Conservation (phyloP, 2,113 vertebrate species). For the Coregonus clupeaformis region DNA sequence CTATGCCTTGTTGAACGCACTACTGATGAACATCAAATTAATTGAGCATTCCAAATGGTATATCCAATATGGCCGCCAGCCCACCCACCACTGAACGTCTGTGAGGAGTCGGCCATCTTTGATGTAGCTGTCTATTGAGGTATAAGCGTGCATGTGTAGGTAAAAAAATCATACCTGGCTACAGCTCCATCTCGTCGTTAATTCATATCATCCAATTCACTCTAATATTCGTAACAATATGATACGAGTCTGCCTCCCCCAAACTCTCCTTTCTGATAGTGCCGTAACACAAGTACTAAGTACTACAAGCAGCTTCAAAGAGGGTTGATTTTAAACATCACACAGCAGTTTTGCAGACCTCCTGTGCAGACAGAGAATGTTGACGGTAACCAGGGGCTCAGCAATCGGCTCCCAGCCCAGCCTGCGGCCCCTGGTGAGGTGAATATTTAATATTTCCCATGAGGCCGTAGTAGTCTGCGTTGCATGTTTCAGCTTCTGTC, state of each 20-base stretch:
- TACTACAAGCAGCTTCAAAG: neutral
- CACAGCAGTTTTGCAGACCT: neutral
- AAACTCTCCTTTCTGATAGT: constrained; percentile 8
- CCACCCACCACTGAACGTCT: too few relatives aligned
- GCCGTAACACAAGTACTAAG: neutral
- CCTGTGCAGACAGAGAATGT: constrained; percentile 15
- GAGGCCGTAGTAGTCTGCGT: neutral
- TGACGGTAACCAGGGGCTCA: constrained; percentile 1
- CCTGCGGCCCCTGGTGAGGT: neutral
- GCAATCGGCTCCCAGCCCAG: neutral
- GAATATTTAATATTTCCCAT: constrained; percentile 9
- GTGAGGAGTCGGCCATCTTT: too few relatives aligned
- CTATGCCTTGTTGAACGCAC: too few relatives aligned
- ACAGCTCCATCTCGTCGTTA: neutral
- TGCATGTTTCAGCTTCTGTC: neutral
- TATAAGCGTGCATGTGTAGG: neutral
- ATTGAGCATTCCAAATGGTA: too few relatives aligned
- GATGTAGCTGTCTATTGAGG: too few relatives aligned
- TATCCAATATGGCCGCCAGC: too few relatives aligned
- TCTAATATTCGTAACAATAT: neutral
- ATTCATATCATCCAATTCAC: neutral
- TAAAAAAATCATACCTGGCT: neutral
- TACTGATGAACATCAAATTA: too few relatives aligned
- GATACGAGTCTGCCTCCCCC: constrained; percentile 5
- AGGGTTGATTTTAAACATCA: constrained; percentile 11